Evolutionary conservation across 2,113 vertebrate genomes (phyloP), one percentile per base, ranked within the genome.

Genomic region (Sarotherodon lohbergeri): DNA sequence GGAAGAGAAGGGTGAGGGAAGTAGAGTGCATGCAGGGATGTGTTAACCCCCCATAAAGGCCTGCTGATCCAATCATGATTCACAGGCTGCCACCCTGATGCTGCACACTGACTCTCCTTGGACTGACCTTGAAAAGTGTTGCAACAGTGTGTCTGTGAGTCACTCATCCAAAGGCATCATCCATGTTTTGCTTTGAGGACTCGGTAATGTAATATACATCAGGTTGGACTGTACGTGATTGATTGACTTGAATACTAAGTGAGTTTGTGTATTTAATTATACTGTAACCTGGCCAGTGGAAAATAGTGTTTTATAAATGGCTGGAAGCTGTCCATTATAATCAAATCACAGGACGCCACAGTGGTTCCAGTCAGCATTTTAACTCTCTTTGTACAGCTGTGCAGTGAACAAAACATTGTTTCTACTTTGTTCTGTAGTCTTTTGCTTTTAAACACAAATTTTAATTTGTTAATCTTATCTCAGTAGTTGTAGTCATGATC

Each of bases 41-140:
- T 93, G 84, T 93, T 93, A 92, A 92, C 92, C 94, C 88, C 89
- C 90, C 86, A 87, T 89, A 90, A 91, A 90, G 88, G 76, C 92
- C 85, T 89, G 88, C 86, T 93, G 92, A 93, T 92, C 85, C 88
- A 92, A 91, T 95, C 90, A 91, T 68, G 27, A 90, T 85, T 76
- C 84, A 93, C 89, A 92, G 86, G 43, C 89, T 87, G 88, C 82
- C 83, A 59, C 46, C 80, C 82, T 22, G 16, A 59, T 22, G 10
- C 83, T 17, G 9, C 80, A 54, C 57, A 19, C 39, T 11, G 17
- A 29, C 83, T 92, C 54, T 80, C 93, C 91, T 95, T 93, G 79
- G 84, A 82, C 32, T 39, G 57, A 93, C 94, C 91, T 93, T 92
- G 87, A 68, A 52, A 41, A 9, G 43, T 11, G 54, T 39, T 85